phyloP scores from a whole-genome alignment of 1,140 invertebrate genomes.

The Elysia chlorotica region DNA sequence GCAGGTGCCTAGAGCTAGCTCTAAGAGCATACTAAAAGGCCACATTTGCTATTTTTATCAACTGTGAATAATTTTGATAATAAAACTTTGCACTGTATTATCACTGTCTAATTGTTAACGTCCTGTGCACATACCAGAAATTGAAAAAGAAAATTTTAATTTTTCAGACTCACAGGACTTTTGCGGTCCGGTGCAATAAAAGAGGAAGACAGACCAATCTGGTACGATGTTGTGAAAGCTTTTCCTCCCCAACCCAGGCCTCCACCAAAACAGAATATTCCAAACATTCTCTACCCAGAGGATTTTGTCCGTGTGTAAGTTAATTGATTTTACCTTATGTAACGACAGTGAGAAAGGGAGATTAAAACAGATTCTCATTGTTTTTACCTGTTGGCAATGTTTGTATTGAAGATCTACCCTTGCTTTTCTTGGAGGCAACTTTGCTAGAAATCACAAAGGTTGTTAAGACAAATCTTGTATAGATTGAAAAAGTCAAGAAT shows the following conservation, averaged over 20 bases:
- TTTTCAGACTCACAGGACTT: conserved; percentile 74
- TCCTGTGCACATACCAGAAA: neutral
- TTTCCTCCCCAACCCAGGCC: conserved; percentile 86
- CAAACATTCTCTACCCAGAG: conserved; percentile 82
- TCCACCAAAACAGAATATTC: conserved; percentile 67
- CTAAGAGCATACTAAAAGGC: too few species aligned
- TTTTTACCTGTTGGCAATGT: neutral
- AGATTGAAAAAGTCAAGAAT: too few species aligned
- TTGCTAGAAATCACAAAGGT: too few species aligned
- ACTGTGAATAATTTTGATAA: neutral
- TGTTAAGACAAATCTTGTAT: too few species aligned
- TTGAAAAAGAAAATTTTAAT: neutral
- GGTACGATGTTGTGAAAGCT: conserved; percentile 85
- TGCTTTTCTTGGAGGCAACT: too few species aligned
- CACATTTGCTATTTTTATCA: neutral
- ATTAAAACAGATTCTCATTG: neutral
- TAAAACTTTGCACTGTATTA: neutral
- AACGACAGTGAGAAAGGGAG: neutral
- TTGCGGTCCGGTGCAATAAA: conserved; percentile 76
- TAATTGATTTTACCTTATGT: neutral
- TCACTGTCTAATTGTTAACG: neutral
- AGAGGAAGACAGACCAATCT: conserved; percentile 80
- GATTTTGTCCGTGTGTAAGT: conserved; percentile 83
- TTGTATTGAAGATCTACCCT: neutral
- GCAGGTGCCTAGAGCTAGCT: too few species aligned